phyloP scores from a whole-genome alignment of 2,797 vertebrate species.

The Miichthys miiuy region DNA sequence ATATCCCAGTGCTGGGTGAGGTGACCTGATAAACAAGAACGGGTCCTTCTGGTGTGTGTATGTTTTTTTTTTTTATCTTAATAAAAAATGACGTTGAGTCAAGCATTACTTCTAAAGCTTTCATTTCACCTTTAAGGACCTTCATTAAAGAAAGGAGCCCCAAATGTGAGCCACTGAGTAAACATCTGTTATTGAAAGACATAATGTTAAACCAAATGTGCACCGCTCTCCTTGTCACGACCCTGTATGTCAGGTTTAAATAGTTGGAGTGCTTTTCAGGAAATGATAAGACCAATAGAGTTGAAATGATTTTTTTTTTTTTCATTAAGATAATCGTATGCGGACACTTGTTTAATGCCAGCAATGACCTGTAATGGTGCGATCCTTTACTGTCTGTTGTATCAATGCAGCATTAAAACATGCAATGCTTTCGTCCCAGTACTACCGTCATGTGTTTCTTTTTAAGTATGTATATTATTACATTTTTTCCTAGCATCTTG shows the following conservation, averaged over 20 bases:
- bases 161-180: constrained; percentile 65
- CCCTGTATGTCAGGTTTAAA: constrained; percentile 65
- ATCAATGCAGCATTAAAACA: constrained; percentile 58
- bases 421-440: constrained; percentile 54
- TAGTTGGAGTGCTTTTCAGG: constrained; percentile 61
- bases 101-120: constrained; percentile 56
- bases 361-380: constrained; percentile 57
- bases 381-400: constrained; percentile 58
- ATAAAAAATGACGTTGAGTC: constrained; percentile 52
- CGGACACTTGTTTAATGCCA: constrained; percentile 43
- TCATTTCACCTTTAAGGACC: constrained; percentile 79
- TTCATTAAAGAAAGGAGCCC: constrained; percentile 67
- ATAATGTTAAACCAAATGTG: constrained; percentile 66
- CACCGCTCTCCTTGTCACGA: constrained; percentile 42
- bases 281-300: constrained; percentile 71
- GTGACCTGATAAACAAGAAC: constrained; percentile 44
- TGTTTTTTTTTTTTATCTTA: constrained; percentile 39
- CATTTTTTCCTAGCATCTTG: constrained; percentile 54
- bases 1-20: constrained; percentile 34
- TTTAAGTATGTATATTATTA: constrained; percentile 49
- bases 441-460: constrained; percentile 8
- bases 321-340: constrained; percentile 70
- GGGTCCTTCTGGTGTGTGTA: constrained; percentile 8
- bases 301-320: constrained; percentile 59
- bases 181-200: constrained; percentile 75